A percentile compares a stretch with the other conserved stretches of the same genome.
Evolutionary conservation across 35 echinoderm and acorn worm species (phyloP).

Genomic region (Antedon bifida): DNA sequence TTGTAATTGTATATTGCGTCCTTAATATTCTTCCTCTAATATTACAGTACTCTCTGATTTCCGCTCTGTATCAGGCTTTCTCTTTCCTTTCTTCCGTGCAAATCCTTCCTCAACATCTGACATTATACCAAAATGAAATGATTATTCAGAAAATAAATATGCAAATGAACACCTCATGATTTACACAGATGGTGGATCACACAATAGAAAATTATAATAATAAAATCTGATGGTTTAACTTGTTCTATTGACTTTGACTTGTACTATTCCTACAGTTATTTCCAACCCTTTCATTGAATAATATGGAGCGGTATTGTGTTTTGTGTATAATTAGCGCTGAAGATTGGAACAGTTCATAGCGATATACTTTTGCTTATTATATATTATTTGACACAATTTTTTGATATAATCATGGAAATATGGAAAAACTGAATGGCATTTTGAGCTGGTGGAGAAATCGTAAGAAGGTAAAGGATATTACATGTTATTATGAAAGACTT

Average conservation of each 20-base stretch:
- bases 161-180: neutral
- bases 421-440: neutral
- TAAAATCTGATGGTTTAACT: neutral
- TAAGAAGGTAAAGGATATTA: neutral
- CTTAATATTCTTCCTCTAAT: too few relatives aligned
- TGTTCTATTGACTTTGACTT: neutral
- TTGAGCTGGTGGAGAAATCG: neutral
- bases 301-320: neutral
- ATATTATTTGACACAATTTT: neutral
- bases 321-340: neutral
- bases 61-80: too few relatives aligned
- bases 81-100: too few relatives aligned
- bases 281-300: neutral
- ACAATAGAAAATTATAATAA: neutral
- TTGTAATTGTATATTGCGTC: too few relatives aligned
- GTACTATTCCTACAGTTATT: neutral
- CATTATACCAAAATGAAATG: too few relatives aligned
- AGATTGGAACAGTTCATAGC: neutral
- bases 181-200: neutral
- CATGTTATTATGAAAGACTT: too few relatives aligned
- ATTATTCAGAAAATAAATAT: too few relatives aligned
- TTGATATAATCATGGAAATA: neutral
- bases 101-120: too few relatives aligned
- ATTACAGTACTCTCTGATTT: too few relatives aligned
- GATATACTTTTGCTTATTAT: neutral